A percentile compares a stretch with the other conserved stretches of the same genome.
These are phyloP conservation scores for Ephialtes manifestator DNA, from an alignment of 2,888 invertebrate species.

Conservation along the genomic window DNA sequence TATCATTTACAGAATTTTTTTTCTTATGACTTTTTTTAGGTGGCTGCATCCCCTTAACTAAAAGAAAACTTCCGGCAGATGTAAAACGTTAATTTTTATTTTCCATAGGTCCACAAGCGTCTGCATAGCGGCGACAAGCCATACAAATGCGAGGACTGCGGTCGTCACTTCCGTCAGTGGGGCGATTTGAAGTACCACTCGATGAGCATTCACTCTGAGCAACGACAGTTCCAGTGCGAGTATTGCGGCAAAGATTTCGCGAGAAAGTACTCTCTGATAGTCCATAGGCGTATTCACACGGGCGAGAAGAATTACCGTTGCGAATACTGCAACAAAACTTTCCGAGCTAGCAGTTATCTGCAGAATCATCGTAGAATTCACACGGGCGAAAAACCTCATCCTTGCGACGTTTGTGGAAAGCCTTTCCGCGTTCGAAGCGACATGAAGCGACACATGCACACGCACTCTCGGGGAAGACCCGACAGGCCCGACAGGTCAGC, in stretches of 20 bases:
- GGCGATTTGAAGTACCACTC: conserved; percentile 95
- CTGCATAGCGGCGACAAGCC: conserved; percentile 95
- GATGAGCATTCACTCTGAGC: conserved; percentile 93
- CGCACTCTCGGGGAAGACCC: conserved; percentile 87
- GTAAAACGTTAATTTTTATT: neutral
- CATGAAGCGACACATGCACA: conserved; percentile 92
- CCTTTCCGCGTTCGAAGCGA: conserved; percentile 94
- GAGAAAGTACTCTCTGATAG: conserved; percentile 94
- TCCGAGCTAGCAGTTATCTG: conserved; percentile 94
- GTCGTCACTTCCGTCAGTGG: conserved; percentile 94
- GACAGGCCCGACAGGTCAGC: conserved; percentile 76
- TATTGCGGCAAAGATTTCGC: conserved; percentile 96
- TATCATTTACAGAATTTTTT: too few species aligned
- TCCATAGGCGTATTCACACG: conserved; percentile 95
- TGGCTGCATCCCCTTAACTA: too few species aligned
- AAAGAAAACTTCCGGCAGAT: too few species aligned
- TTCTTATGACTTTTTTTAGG: too few species aligned
- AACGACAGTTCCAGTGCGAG: conserved; percentile 95
- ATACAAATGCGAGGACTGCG: conserved; percentile 93
- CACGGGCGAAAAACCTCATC: conserved; percentile 94
- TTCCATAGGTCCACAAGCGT: conserved; percentile 90
- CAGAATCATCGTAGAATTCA: conserved; percentile 95
- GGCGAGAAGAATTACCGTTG: conserved; percentile 95
- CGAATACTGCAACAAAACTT: conserved; percentile 93
- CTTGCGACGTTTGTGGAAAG: conserved; percentile 92